A percentile compares a stretch with the other conserved stretches of the same genome.
Conservation (phyloP, 2,888 invertebrate genomes). For the Aphodius sticticus region DNA sequence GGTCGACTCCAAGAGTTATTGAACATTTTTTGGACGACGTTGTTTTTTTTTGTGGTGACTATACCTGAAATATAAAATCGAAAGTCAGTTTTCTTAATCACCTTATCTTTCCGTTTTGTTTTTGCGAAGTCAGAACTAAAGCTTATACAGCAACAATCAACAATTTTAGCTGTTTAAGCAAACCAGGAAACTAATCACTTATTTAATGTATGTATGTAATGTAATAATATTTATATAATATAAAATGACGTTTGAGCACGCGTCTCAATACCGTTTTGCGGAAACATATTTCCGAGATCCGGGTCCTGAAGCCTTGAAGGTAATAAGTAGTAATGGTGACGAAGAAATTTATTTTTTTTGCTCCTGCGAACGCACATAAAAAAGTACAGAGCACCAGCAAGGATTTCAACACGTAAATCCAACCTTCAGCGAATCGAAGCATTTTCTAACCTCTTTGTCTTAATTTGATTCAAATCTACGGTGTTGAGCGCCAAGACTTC, state of each 20-base stretch:
- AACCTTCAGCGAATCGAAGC: not conserved
- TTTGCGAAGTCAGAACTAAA: too few species aligned
- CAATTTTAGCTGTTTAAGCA: too few species aligned
- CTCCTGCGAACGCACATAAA: not conserved
- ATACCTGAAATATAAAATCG: too few species aligned
- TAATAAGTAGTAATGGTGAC: not conserved
- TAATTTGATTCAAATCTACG: not conserved
- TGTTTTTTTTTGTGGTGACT: too few species aligned
- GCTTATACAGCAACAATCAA: too few species aligned
- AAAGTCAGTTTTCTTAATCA: too few species aligned
- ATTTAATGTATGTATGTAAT: too few species aligned
- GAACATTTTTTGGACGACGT: too few species aligned
- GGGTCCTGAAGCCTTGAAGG: not conserved
- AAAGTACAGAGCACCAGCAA: not conserved
- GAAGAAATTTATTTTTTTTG: not conserved
- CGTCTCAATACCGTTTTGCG: not conserved
- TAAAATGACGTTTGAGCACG: not conserved
- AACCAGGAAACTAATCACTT: too few species aligned
- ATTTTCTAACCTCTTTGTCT: slow-evolving; percentile 4
- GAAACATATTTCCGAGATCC: not conserved
- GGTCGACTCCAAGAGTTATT: too few species aligned
- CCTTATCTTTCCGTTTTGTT: too few species aligned
- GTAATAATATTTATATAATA: too few species aligned
- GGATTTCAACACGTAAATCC: not conserved
- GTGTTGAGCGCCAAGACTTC: not conserved